Conservation (phyloP, 2,888 invertebrate species). For the Liodrosophila aerea region DNA sequence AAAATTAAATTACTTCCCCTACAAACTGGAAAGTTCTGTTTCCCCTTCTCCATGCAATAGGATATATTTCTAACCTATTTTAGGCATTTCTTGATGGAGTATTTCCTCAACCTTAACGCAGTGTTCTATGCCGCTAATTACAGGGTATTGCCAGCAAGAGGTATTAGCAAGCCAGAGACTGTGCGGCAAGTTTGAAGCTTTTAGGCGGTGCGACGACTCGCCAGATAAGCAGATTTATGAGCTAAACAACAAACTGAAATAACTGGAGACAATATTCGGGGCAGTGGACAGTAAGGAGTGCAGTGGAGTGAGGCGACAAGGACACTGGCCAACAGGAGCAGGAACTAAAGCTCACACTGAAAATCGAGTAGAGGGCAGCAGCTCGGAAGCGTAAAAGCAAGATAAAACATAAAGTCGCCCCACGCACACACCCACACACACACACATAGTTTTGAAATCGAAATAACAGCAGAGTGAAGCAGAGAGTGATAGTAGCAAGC, state of each 20-base stretch:
- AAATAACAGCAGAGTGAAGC: slow-evolving; percentile 40
- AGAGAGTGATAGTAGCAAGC: neutral
- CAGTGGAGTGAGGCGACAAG: slow-evolving; percentile 17
- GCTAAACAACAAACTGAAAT: slow-evolving; percentile 76
- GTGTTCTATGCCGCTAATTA: slow-evolving; percentile 1
- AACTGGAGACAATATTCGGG: slow-evolving; percentile 62
- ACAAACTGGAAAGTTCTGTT: too few relatives aligned
- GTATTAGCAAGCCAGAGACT: slow-evolving; percentile 5
- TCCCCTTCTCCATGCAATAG: too few relatives aligned
- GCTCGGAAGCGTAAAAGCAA: slow-evolving; percentile 74
- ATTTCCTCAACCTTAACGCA: too few relatives aligned
- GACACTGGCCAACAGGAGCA: slow-evolving; percentile 25
- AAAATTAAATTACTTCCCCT: too few relatives aligned
- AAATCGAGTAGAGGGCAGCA: slow-evolving; percentile 15
- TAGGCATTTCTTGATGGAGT: too few relatives aligned
- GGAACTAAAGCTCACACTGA: slow-evolving; percentile 23
- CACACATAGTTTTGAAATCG: slow-evolving; percentile 43
- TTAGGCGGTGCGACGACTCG: slow-evolving; percentile 56
- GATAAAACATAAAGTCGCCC: slow-evolving; percentile 69
- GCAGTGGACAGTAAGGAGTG: slow-evolving; percentile 14
- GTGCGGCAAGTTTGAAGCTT: slow-evolving; percentile 42
- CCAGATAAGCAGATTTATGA: slow-evolving; percentile 75
- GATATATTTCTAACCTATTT: too few relatives aligned
- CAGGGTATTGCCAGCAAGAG: slow-evolving; percentile 32
- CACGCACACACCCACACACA: slow-evolving; percentile 39